These are phyloP conservation scores for Pocillopora verrucosa DNA, from an alignment of 64 coral and sea anemone species.

Conservation along the genomic window DNA sequence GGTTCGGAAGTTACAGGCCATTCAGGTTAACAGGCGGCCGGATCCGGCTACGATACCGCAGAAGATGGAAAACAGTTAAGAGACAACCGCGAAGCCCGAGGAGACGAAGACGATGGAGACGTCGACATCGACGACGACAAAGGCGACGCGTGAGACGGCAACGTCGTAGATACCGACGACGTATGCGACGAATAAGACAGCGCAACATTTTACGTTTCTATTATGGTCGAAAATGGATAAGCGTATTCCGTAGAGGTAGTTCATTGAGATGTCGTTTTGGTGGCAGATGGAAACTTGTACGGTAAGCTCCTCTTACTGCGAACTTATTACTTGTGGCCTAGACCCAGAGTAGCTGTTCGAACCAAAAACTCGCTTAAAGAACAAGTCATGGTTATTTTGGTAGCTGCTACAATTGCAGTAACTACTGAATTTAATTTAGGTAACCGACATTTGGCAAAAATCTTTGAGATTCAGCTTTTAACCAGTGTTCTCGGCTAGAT, in stretches of 20 bases:
- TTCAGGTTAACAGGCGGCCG: conserved; percentile 4
- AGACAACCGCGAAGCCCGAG: conserved; percentile 5
- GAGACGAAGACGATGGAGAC: neutral
- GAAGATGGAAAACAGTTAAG: neutral
- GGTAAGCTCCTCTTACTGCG: neutral
- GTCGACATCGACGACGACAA: conserved; percentile 3
- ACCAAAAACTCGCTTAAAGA: too few relatives aligned
- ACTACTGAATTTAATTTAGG: too few relatives aligned
- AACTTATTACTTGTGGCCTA: too few relatives aligned
- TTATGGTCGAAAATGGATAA: neutral
- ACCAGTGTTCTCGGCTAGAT: too few relatives aligned
- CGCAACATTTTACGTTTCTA: conserved; percentile 13
- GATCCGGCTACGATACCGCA: neutral
- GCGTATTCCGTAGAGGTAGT: conserved; percentile 2
- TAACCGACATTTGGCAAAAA: too few relatives aligned
- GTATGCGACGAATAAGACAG: neutral
- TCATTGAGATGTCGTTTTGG: neutral
- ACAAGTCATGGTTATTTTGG: too few relatives aligned
- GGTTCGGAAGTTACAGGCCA: neutral
- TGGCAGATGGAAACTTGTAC: neutral
- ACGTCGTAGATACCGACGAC: conserved; percentile 32
- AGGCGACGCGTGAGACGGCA: conserved; percentile 19
- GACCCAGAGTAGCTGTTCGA: too few relatives aligned
- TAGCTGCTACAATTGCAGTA: too few relatives aligned
- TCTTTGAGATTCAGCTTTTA: too few relatives aligned